These are phyloP conservation scores for Vannuccia rotundouncinata DNA, from an alignment of 2,888 invertebrate species.

Conservation along the genomic window DNA sequence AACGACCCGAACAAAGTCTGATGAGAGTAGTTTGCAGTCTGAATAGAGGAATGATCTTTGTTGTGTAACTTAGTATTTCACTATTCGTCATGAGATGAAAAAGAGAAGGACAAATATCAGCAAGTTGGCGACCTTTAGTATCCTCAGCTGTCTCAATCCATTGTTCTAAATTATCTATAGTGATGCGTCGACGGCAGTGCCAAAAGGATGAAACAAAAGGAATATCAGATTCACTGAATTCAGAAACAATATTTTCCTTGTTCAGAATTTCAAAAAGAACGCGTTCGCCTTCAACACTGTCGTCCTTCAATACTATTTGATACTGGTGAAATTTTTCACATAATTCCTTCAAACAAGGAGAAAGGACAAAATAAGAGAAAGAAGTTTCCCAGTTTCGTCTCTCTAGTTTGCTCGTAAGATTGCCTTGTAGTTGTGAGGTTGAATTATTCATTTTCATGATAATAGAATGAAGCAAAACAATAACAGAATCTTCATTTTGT, in stretches of 20 bases:
- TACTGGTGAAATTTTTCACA: neutral
- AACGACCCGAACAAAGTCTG: neutral
- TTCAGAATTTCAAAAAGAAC: neutral
- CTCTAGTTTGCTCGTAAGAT: neutral
- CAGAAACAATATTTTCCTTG: neutral
- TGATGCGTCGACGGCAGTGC: neutral
- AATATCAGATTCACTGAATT: neutral
- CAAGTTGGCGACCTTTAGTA: neutral
- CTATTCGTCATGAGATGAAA: neutral
- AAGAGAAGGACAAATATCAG: neutral
- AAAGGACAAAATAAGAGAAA: neutral
- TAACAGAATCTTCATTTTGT: neutral
- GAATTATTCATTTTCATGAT: neutral
- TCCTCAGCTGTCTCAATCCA: neutral
- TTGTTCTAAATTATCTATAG: neutral
- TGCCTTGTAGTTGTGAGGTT: neutral
- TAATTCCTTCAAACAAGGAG: too few relatives aligned
- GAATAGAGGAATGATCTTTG: neutral
- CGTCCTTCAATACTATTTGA: neutral
- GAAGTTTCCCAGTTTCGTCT: neutral
- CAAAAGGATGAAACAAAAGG: neutral
- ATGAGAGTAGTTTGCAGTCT: neutral
- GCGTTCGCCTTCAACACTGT: neutral
- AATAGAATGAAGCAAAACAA: neutral
- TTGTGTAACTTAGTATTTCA: neutral